Percentiles rank a stretch among this genome's conserved stretches.
phyloP scores from a whole-genome alignment of 2,888 invertebrate species.

The Onthophagus sagittarius region DNA sequence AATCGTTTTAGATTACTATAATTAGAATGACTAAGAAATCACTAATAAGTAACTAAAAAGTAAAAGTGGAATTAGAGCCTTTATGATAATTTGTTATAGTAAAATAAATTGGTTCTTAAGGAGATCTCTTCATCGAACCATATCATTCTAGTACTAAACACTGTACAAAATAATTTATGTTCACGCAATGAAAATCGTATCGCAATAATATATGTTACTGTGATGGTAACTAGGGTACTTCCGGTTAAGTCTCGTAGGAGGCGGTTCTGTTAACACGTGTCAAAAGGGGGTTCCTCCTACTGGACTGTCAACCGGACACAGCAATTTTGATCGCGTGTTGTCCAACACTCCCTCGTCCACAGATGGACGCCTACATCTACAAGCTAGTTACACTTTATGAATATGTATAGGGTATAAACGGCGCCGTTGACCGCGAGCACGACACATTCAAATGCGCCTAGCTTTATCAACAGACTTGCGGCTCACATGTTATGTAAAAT shows the following conservation, averaged over 20 bases:
- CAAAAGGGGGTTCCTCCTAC: constrained; percentile 27
- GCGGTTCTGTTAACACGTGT: constrained; percentile 34
- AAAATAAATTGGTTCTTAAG: no score
- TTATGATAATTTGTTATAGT: no score
- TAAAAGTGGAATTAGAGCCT: no score
- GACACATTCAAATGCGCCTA: background rate
- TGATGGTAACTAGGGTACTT: constrained; percentile 32
- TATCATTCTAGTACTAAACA: background rate
- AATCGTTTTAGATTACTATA: background rate
- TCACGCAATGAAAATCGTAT: background rate
- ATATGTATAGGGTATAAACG: background rate
- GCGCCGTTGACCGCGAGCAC: background rate
- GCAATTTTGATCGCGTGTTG: constrained; percentile 30
- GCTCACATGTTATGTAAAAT: background rate
- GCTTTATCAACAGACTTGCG: background rate
- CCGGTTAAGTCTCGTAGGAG: constrained; percentile 27
- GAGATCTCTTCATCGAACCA: background rate
- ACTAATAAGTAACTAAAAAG: no score
- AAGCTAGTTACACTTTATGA: constrained; percentile 3
- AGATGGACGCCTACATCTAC: background rate
- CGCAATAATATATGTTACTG: background rate
- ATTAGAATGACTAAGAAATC: no score
- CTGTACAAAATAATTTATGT: background rate
- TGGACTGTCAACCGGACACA: constrained; percentile 26
- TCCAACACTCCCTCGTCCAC: constrained; percentile 15